phyloP scores from a whole-genome alignment of 2,888 invertebrate genomes.

The Eupithecia centaureata region DNA sequence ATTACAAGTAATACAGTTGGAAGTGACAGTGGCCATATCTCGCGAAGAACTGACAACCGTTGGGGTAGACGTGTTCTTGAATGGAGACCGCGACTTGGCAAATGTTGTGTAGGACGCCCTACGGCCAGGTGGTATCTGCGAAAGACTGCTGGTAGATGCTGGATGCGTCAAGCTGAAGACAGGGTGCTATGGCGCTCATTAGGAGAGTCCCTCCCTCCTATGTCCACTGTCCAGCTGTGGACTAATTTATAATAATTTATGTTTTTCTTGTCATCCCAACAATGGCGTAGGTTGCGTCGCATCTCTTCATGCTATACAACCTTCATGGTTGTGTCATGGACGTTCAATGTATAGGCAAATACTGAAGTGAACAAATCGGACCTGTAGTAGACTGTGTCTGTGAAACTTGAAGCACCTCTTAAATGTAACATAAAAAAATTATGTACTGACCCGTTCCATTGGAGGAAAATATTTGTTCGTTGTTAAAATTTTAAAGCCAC shows the following conservation, averaged over 20 bases:
- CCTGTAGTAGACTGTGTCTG: not conserved
- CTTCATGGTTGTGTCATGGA: not conserved
- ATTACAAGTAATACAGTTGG: too few species aligned
- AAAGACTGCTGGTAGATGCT: too few species aligned
- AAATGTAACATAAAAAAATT: conserved; percentile 55
- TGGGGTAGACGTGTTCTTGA: too few species aligned
- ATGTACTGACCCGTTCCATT: conserved; percentile 37
- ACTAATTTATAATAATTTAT: not conserved
- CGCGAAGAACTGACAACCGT: too few species aligned
- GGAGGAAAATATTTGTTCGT: conserved; percentile 43
- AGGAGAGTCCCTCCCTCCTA: too few species aligned
- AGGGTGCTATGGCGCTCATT: too few species aligned
- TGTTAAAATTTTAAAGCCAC: conserved; percentile 52
- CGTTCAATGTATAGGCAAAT: not conserved
- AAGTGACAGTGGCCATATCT: too few species aligned
- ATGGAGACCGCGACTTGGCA: too few species aligned
- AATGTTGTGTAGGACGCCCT: too few species aligned
- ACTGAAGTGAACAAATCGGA: not conserved
- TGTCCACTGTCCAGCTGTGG: too few species aligned
- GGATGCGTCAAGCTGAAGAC: too few species aligned
- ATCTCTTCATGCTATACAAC: not conserved
- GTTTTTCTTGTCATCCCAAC: not conserved
- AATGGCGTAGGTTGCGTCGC: not conserved
- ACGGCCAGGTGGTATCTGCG: too few species aligned
- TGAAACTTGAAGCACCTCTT: conserved; percentile 43